Conservation (phyloP, 2,113 vertebrate species). For the Spheniscus mendiculus region DNA sequence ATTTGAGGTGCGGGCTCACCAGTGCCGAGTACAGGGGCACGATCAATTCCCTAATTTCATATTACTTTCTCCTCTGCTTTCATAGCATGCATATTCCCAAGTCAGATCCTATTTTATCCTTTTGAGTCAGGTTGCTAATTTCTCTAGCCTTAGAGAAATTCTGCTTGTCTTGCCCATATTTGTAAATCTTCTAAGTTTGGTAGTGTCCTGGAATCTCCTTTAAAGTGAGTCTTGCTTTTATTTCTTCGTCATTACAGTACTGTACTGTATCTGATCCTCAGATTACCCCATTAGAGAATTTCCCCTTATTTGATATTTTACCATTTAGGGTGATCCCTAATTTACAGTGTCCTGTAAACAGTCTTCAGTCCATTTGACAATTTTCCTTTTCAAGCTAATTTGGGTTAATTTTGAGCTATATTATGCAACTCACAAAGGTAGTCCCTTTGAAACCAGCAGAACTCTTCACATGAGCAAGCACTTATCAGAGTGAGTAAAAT, state of each 20-base stretch:
- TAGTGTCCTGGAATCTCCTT: neutral
- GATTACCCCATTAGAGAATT: neutral
- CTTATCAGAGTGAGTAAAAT: neutral
- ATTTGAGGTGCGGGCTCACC: too few relatives aligned
- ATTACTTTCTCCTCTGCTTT: neutral
- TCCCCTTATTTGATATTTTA: neutral
- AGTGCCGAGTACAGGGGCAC: too few relatives aligned
- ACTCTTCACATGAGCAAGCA: neutral
- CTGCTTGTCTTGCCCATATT: neutral
- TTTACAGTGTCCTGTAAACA: neutral
- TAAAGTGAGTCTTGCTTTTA: neutral
- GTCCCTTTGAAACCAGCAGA: neutral
- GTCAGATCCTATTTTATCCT: neutral
- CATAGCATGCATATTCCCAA: neutral
- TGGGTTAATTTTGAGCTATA: neutral
- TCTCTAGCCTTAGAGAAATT: neutral
- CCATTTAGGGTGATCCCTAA: neutral
- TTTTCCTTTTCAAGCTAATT: neutral
- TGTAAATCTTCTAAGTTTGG: neutral
- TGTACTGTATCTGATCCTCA: neutral
- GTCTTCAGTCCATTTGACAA: neutral
- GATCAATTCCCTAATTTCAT: neutral
- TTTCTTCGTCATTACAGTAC: neutral
- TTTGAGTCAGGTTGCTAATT: neutral
- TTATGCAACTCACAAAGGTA: neutral